Percentiles rank a stretch among this genome's conserved stretches.
Conservation (phyloP, 2,888 invertebrate genomes). For the Lymantria dispar region DNA sequence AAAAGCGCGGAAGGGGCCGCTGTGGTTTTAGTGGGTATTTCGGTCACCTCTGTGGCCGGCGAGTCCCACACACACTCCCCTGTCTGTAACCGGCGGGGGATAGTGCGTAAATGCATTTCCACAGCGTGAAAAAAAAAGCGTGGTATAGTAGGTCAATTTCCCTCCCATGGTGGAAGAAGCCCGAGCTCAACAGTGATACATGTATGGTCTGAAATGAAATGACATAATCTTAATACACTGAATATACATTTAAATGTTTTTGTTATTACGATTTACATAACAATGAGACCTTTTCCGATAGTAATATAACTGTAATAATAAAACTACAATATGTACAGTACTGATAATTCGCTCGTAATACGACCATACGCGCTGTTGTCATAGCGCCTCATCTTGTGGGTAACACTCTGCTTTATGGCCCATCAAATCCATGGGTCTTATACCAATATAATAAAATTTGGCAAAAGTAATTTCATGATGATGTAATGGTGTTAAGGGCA, state of each 20-base stretch:
- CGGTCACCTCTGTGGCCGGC: too few relatives aligned
- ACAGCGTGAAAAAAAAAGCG: too few relatives aligned
- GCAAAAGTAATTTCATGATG: slow-evolving; percentile 9
- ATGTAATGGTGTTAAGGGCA: slow-evolving; percentile 7
- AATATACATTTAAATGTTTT: background rate
- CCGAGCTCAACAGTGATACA: too few relatives aligned
- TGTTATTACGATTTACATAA: slow-evolving; percentile 6
- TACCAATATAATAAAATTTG: slow-evolving; percentile 23
- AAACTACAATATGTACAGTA: slow-evolving; percentile 15
- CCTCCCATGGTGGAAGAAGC: too few relatives aligned
- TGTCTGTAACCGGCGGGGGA: too few relatives aligned
- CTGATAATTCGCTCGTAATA: slow-evolving; percentile 13
- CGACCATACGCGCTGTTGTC: slow-evolving; percentile 18
- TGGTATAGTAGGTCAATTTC: too few relatives aligned
- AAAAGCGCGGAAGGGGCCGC: too few relatives aligned
- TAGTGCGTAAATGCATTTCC: too few relatives aligned
- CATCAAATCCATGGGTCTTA: slow-evolving; percentile 27
- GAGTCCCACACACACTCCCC: too few relatives aligned
- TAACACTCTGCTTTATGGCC: slow-evolving; percentile 19
- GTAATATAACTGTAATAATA: slow-evolving; percentile 24
- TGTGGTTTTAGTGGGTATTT: too few relatives aligned
- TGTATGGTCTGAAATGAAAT: too few relatives aligned
- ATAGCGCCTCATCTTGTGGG: slow-evolving; percentile 22
- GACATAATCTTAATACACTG: too few relatives aligned
- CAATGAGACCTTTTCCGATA: background rate